phyloP scores from a whole-genome alignment of 2,113 vertebrate species.

The Opisthocomus hoazin region DNA sequence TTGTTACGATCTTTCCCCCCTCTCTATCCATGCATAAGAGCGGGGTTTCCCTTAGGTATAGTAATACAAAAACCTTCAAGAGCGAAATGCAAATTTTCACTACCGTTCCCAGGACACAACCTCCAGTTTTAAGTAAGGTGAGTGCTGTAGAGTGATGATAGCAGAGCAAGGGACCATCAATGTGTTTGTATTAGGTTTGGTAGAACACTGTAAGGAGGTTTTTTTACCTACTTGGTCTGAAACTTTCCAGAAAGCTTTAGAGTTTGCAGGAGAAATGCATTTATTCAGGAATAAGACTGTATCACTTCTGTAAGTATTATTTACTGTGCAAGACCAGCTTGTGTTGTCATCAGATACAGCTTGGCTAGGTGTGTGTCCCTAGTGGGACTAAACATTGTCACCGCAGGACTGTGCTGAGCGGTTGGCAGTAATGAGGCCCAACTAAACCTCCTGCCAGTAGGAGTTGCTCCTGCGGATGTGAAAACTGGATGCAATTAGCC shows the following conservation, averaged over 20 bases:
- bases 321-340: background rate
- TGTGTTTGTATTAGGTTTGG: background rate
- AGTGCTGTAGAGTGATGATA: background rate
- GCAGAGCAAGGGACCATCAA: background rate
- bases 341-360: background rate
- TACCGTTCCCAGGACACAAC: background rate
- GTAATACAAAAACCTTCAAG: background rate
- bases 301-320: background rate
- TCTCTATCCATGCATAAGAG: background rate
- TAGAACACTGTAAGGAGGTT: background rate
- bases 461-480: background rate
- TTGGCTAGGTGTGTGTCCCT: background rate
- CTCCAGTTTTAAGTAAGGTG: background rate
- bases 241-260: background rate
- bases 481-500: background rate
- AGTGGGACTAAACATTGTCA: background rate
- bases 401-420: background rate
- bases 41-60: background rate
- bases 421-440: background rate
- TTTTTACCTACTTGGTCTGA: background rate
- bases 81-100: rapidly evolving
- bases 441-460: background rate
- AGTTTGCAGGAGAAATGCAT: background rate
- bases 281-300: background rate
- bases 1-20: background rate